Base-by-base conservation (phyloP, 2,888 invertebrate species). In the Mellilla xanthometata region DNA sequence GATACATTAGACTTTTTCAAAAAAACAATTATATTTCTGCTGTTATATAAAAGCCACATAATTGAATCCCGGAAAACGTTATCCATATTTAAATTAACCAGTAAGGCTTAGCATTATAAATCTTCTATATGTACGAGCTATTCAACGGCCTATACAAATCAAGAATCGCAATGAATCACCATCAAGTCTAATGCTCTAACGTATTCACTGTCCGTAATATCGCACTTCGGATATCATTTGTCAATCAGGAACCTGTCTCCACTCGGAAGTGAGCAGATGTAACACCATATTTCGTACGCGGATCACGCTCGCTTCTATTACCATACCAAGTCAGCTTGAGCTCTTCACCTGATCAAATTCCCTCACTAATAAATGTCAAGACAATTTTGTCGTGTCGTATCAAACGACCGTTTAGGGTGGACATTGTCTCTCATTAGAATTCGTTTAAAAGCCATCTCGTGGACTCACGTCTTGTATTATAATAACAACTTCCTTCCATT, bases 401-500 rank as follows among this genome's bases (percentile, higher is more conserved):
- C 41, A 32, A 27, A 41, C 32, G 38, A 53, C 36, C 49, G 50
- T 34, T 40, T 33, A 47, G 58, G 44, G 51, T 53, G 35, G 52
- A 44, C 51, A 54, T 52, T 53, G 53, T 49, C 50, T 42, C 60
- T 61, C 52, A 65, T 72, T 68, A 60, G 52, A 62, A 72, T 68
- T 65, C 68, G 62, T 67, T 68, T 61, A 63, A 50, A 38, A 51
- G 34, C 56, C 62, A 67, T 65, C 65, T 58, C 48, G 40, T 42
- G 39, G 58, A 60, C 65, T 68, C 68, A 67, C 65, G 65, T 69
- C 48, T 59, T 53, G 51, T 36, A 39, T 52, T 56, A 67, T 60
- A 62, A 63, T 67, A 71, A 63, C 62, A 59, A 74, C 71, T 74
- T 74, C 72, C 72, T 72, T 58, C 58, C 65, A 67, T 70, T 68